A percentile compares a stretch with the other conserved stretches of the same genome.
These are phyloP conservation scores for Hirtodrosophila histrioides DNA, from an alignment of 2,888 invertebrate genomes.

Conservation along the genomic window DNA sequence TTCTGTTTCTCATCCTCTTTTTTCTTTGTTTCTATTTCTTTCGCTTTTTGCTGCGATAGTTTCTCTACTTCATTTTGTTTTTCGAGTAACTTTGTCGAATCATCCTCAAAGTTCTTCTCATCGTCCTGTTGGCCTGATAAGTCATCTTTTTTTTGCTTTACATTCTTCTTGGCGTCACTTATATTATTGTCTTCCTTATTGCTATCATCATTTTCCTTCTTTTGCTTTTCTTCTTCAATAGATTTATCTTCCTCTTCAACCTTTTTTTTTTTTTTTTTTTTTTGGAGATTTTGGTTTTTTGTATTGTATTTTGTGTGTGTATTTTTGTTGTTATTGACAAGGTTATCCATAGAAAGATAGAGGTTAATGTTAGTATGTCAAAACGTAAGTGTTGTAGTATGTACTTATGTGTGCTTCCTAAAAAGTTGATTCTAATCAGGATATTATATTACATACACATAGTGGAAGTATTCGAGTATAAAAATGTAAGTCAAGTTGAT, in stretches of 20 bases:
- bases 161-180: no score
- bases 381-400: slow-evolving; percentile 2
- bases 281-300: neutral
- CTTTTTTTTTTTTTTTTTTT: slow-evolving; percentile 23
- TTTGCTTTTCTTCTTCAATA: slow-evolving; percentile 9
- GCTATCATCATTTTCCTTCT: slow-evolving; percentile 37
- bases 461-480: no score
- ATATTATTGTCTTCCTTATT: neutral
- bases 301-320: slow-evolving; percentile 25
- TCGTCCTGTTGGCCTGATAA: slow-evolving; percentile 3
- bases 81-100: neutral
- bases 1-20: slow-evolving; percentile 6
- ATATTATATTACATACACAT: no score
- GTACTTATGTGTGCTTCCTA: no score
- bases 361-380: slow-evolving; percentile 22
- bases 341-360: slow-evolving; percentile 18
- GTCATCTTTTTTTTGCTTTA: slow-evolving; percentile 18
- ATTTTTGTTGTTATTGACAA: slow-evolving; percentile 36
- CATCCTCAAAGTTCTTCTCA: slow-evolving; percentile 5
- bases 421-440: no score
- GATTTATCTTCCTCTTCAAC: slow-evolving; percentile 59
- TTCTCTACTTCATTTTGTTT: slow-evolving; percentile 47
- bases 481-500: no score
- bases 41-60: slow-evolving; percentile 52
- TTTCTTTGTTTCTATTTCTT: slow-evolving; percentile 5